phyloP scores from a whole-genome alignment of 2,113 vertebrate species.

The human region DNA sequence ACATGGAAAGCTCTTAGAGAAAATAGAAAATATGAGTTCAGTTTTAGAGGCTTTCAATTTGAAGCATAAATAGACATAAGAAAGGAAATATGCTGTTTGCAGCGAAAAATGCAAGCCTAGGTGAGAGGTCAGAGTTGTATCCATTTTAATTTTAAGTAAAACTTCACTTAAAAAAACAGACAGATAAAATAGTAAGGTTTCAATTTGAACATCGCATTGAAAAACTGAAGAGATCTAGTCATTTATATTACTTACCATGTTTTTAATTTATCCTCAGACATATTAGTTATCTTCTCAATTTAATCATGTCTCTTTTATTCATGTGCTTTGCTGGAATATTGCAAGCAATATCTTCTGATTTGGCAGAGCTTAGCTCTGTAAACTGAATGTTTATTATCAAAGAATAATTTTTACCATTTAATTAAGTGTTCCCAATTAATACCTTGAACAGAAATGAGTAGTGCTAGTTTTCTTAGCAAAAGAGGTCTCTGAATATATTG shows the following conservation, averaged over 20 bases:
- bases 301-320: neutral
- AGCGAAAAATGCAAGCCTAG: neutral
- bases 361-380: neutral
- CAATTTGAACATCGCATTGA: neutral
- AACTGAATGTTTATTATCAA: constrained; percentile 22
- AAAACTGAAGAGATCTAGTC: neutral
- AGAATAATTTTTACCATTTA: neutral
- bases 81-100: neutral
- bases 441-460: neutral
- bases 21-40: neutral
- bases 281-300: neutral
- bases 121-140: neutral
- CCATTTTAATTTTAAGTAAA: constrained; percentile 41
- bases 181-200: neutral
- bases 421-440: neutral
- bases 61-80: neutral
- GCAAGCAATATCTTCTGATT: neutral
- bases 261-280: constrained; percentile 49
- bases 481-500: neutral
- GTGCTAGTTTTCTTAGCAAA: neutral
- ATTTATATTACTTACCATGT: neutral
- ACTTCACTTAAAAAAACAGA: neutral
- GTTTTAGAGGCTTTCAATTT: neutral
- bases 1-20: neutral
- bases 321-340: neutral